A percentile compares a stretch with the other conserved stretches of the same genome.
These are phyloP conservation scores for Scomber colias DNA, from an alignment of 2,113 vertebrate genomes.

Conservation along the genomic window DNA sequence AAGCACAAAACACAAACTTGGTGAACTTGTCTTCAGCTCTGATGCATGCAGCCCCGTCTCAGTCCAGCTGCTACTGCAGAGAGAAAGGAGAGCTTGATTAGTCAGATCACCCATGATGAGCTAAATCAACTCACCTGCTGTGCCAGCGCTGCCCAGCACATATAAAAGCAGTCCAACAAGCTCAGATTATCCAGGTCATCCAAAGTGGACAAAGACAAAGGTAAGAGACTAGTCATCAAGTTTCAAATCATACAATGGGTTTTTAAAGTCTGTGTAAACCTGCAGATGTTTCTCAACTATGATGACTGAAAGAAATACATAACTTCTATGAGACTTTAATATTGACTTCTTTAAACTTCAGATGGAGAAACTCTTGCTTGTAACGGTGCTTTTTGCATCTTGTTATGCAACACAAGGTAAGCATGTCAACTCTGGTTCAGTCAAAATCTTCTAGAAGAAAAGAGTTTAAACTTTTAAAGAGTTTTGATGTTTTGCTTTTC, in stretches of 20 bases:
- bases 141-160: background rate
- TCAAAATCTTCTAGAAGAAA: background rate
- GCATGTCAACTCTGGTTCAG: background rate
- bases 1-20: too few relatives aligned
- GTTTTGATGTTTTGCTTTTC: background rate
- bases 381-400: slow-evolving; percentile 18
- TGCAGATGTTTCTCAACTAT: too few relatives aligned
- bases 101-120: too few relatives aligned
- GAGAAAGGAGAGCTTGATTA: too few relatives aligned
- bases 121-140: too few relatives aligned
- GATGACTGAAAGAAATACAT: too few relatives aligned
- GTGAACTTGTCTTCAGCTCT: too few relatives aligned
- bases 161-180: slow-evolving; percentile 11
- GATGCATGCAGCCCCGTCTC: too few relatives aligned
- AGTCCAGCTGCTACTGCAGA: too few relatives aligned
- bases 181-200: background rate
- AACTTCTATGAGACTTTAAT: too few relatives aligned
- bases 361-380: slow-evolving; percentile 59
- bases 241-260: too few relatives aligned
- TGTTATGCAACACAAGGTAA: slow-evolving; percentile 30
- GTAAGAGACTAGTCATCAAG: background rate
- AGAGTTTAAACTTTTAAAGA: background rate
- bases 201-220: background rate
- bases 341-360: slow-evolving; percentile 5
- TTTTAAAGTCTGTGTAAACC: too few relatives aligned